phyloP scores from a whole-genome alignment of 2,113 vertebrate genomes.

The Crotalus helleri region DNA sequence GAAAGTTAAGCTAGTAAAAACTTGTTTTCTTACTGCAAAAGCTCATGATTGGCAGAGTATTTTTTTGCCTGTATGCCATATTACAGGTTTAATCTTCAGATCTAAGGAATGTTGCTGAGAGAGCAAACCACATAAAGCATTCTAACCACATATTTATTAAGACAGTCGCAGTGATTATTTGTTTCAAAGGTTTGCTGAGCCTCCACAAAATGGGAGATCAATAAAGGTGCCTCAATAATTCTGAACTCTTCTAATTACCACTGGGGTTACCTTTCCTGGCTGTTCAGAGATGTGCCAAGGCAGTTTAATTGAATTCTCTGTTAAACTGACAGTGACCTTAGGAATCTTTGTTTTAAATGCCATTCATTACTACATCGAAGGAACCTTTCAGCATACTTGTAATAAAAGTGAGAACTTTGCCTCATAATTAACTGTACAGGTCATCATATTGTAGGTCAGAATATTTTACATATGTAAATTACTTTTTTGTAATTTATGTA shows the following conservation, averaged over 20 bases:
- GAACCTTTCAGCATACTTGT: constrained; percentile 7
- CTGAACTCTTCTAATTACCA: background rate
- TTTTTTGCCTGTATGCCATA: background rate
- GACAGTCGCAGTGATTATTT: background rate
- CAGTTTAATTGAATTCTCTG: background rate
- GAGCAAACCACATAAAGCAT: background rate
- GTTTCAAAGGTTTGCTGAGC: background rate
- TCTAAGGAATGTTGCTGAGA: background rate
- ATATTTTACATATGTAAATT: background rate
- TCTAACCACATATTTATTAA: constrained; percentile 13
- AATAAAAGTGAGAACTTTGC: background rate
- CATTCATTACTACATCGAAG: background rate
- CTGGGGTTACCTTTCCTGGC: background rate
- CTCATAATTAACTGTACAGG: background rate
- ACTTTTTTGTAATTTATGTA: background rate
- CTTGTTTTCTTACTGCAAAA: background rate
- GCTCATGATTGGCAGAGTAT: background rate
- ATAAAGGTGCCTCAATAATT: background rate
- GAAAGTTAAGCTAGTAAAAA: background rate
- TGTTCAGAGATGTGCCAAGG: constrained; percentile 12
- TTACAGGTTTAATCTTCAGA: constrained; percentile 16
- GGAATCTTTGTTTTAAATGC: constrained; percentile 23
- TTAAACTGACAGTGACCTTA: background rate
- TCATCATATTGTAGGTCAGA: constrained; percentile 5
- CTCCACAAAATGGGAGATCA: background rate